phyloP scores from a whole-genome alignment of 2,888 invertebrate species.

The Itoplectis maculator region DNA sequence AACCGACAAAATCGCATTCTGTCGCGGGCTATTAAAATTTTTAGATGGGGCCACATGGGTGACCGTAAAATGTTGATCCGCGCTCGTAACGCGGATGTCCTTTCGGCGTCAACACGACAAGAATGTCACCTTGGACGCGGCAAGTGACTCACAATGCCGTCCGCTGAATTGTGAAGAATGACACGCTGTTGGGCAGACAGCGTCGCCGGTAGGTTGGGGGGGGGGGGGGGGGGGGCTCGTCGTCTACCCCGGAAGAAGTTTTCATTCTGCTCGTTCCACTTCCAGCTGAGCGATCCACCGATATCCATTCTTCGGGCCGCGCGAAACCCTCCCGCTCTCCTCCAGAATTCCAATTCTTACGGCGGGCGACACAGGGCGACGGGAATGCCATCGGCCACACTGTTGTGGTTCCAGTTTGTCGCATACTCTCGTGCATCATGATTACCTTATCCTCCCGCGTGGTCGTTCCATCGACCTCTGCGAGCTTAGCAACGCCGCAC shows the following conservation, averaged over 20 bases:
- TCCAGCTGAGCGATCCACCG: conserved; percentile 23
- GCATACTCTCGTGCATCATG: conserved; percentile 43
- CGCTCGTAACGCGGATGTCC: background rate
- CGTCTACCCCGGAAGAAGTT: background rate
- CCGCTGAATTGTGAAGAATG: conserved; percentile 10
- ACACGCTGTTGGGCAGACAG: background rate
- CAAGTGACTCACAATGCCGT: background rate
- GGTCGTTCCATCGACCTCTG: conserved; percentile 16
- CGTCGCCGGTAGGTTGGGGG: too few species aligned
- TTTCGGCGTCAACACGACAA: background rate
- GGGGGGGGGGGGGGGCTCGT: too few species aligned
- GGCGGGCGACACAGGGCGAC: background rate
- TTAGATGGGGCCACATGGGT: background rate
- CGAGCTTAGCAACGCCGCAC: background rate
- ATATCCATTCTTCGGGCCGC: conserved; percentile 6
- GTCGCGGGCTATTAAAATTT: background rate
- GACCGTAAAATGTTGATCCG: background rate
- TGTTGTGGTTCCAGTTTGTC: conserved; percentile 42
- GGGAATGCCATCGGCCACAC: conserved; percentile 8
- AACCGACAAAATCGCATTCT: background rate
- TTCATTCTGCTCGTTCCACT: conserved; percentile 29
- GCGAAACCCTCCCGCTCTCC: too few species aligned
- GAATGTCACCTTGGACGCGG: background rate
- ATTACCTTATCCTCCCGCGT: conserved; percentile 29
- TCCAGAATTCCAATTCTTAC: conserved; percentile 35